Conservation (phyloP, 2,113 vertebrate species). For the Plestiodon gilberti region DNA sequence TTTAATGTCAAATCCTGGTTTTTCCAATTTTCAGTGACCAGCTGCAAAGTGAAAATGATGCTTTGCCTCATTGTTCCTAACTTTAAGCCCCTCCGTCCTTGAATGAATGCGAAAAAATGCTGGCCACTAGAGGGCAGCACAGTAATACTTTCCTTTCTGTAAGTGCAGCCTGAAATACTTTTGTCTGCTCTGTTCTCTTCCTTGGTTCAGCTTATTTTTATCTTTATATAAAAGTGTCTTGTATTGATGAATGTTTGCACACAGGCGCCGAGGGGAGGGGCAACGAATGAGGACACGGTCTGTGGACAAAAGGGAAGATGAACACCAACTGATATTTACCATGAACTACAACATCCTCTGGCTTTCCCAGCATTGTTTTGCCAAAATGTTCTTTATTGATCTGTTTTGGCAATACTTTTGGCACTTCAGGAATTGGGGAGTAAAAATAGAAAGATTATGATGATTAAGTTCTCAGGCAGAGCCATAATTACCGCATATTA, state of each 20-base stretch:
- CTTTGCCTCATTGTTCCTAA: not conserved
- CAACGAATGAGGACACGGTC: not conserved
- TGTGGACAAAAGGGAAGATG: not conserved
- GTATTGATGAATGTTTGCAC: not conserved
- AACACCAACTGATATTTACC: not conserved
- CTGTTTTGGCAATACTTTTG: conserved; percentile 8
- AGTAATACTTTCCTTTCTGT: conserved; percentile 50
- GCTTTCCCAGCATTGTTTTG: conserved; percentile 26
- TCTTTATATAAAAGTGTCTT: not conserved
- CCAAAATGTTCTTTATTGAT: conserved; percentile 29
- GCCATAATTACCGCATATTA: not conserved
- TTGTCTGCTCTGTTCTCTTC: not conserved
- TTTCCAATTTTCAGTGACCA: not conserved
- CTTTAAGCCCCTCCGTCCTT: conserved; percentile 12
- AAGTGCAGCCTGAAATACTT: not conserved
- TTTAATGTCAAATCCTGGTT: conserved; percentile 26
- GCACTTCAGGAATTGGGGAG: not conserved
- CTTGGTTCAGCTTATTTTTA: not conserved
- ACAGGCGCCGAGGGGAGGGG: not conserved
- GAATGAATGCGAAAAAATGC: conserved; percentile 29
- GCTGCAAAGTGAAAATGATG: not conserved
- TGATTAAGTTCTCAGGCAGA: conserved; percentile 25
- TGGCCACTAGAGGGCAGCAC: conserved; percentile 74
- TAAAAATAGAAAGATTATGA: conserved; percentile 15
- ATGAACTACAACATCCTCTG: not conserved